phyloP scores from a whole-genome alignment of 2,888 invertebrate genomes.

The Leptothorax acervorum region DNA sequence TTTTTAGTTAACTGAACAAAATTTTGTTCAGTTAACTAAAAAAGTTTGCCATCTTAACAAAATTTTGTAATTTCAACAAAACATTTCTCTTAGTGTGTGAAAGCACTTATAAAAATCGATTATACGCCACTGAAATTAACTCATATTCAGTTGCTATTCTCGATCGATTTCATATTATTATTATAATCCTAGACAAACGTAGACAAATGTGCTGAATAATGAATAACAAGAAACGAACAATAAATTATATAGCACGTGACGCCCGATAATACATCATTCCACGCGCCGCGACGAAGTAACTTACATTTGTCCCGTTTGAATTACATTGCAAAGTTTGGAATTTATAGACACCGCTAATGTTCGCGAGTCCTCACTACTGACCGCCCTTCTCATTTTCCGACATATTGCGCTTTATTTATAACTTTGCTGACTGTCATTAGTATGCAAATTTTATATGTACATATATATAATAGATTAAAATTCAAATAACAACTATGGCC shows the following conservation, averaged over 20 bases:
- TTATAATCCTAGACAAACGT: slow-evolving; percentile 14
- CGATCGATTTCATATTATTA: slow-evolving; percentile 22
- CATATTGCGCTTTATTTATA: slow-evolving; percentile 39
- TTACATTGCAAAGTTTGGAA: slow-evolving; percentile 51
- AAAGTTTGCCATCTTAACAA: no score
- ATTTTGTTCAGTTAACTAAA: no score
- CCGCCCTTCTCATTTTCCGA: slow-evolving; percentile 24
- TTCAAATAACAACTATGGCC: background rate
- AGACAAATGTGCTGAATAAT: slow-evolving; percentile 32
- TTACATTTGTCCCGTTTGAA: slow-evolving; percentile 40
- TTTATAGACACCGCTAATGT: slow-evolving; percentile 49
- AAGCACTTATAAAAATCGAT: background rate
- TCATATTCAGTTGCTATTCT: background rate
- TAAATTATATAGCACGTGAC: slow-evolving; percentile 51
- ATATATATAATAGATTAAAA: slow-evolving; percentile 8
- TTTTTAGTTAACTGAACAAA: no score
- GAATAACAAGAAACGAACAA: slow-evolving; percentile 34
- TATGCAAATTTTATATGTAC: background rate
- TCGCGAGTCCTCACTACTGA: slow-evolving; percentile 28
- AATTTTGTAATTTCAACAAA: no score
- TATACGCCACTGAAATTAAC: background rate
- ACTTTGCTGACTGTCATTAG: slow-evolving; percentile 3
- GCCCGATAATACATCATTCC: slow-evolving; percentile 47
- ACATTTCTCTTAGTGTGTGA: no score
- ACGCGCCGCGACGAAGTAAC: slow-evolving; percentile 20